Evolutionary conservation across 2,797 vertebrate species (phyloP), one percentile per base, ranked within the genome.

Genomic region (Enteromius thamalakanensis): DNA sequence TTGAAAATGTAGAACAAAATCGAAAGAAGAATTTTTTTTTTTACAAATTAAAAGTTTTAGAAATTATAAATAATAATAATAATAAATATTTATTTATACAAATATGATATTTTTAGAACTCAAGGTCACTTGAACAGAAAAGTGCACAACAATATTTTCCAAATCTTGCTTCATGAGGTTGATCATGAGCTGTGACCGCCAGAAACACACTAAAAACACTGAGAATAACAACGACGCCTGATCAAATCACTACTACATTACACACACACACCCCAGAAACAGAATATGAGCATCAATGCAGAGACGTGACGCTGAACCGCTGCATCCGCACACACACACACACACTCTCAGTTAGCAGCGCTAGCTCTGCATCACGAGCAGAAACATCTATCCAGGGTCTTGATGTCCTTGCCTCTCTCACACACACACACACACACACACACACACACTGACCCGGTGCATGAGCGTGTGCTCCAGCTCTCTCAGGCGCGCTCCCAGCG

Each of bases 381-480:
- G 14, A 34, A 64, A 42, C 40, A 42, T 42, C 40, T 42, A 42
- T 10, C 97, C 89, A 98, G 93, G 88, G 97, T 97, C 91, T 98
- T 97, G 85, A 99, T 97, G 94, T 98, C 97, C 90, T 98, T 96
- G 91, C 98, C 91, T 79, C 96, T 92, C 87, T 99, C 34, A 3
- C 32, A 4, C 49, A 2, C 21, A 23, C 72, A 58, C 32, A 58
- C 29, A 26, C 97, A 81, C 94, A 93, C 83, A 97, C 88, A 86
- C 98, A 14, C 45, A 49, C 60, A 76, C 15, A 80, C 92, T 88
- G 88, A 98, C 97, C 96, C 96, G 95, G 88, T 96, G 95, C 90
- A 97, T 94, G 90, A 99, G 94, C 76, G 96, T 96, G 90, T 98
- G 97, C 89, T 99, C 97, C 92, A 99, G 93, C 89, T 97, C 96